phyloP scores from a whole-genome alignment of 2,888 invertebrate genomes.

The Plebejus melissa region DNA sequence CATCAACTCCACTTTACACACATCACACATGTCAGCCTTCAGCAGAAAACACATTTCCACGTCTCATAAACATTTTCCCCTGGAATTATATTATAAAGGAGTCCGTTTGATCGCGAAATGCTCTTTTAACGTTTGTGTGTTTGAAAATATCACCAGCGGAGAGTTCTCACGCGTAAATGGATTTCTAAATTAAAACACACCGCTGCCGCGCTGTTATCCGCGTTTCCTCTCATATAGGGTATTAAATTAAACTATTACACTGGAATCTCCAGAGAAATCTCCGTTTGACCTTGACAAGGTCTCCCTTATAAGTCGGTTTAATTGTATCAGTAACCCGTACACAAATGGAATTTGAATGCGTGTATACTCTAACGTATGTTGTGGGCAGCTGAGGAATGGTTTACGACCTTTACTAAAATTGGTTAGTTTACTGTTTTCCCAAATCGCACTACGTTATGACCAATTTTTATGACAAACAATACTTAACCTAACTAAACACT shows the following conservation, averaged over 20 bases:
- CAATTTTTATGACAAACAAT: neutral
- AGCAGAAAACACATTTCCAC: constrained; percentile 40
- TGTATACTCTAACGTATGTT: neutral
- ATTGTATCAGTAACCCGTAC: neutral
- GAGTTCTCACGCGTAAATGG: neutral
- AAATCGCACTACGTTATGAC: neutral
- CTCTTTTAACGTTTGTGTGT: constrained; percentile 10
- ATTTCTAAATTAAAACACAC: constrained; percentile 16
- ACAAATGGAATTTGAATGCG: constrained; percentile 2
- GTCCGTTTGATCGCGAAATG: constrained; percentile 22
- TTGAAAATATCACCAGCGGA: neutral
- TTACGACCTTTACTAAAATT: neutral
- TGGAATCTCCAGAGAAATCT: constrained; percentile 15
- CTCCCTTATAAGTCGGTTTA: neutral
- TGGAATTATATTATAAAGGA: constrained; percentile 11
- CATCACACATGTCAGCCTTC: constrained; percentile 36
- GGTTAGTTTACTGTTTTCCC: neutral
- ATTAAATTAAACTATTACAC: constrained; percentile 9
- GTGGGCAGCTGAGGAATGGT: neutral
- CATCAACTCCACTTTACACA: constrained; percentile 29
- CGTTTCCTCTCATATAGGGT: neutral
- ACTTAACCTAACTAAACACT: neutral
- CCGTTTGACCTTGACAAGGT: neutral
- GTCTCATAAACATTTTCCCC: constrained; percentile 31
- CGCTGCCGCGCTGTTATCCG: neutral